Evolutionary conservation across 2,888 invertebrate genomes (phyloP).

Genomic region (Acleris holmiana): DNA sequence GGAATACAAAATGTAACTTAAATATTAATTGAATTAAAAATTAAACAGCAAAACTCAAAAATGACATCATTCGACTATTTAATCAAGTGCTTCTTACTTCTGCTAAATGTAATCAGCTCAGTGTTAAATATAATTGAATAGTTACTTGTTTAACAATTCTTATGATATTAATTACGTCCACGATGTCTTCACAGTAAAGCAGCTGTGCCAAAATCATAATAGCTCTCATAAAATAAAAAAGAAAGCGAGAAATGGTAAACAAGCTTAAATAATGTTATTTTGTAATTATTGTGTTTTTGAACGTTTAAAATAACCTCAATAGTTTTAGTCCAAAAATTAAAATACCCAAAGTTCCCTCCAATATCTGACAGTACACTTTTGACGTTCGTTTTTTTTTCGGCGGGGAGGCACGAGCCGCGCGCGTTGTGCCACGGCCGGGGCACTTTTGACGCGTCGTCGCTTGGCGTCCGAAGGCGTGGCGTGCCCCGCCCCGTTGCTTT

Average conservation of each 20-base stretch:
- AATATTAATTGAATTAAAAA: neutral
- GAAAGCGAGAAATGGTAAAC: neutral
- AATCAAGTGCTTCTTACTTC: conserved; percentile 2
- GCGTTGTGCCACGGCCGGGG: conserved; percentile 65
- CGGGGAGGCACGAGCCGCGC: conserved; percentile 58
- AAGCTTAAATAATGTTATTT: neutral
- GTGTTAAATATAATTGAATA: neutral
- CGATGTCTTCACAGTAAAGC: too few relatives aligned
- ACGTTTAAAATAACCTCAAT: neutral
- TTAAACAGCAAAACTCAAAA: conserved; percentile 5
- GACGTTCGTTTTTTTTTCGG: conserved; percentile 38
- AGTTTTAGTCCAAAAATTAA: conserved; percentile 5
- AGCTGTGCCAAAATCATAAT: too few relatives aligned
- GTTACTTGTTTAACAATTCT: neutral
- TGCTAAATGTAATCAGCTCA: neutral
- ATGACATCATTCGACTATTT: conserved; percentile 10
- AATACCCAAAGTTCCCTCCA: conserved; percentile 36
- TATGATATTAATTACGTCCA: too few relatives aligned
- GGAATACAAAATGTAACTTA: neutral
- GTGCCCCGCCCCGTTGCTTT: conserved; percentile 80
- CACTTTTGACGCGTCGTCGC: conserved; percentile 78
- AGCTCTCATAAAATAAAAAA: neutral
- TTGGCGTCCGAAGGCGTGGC: conserved; percentile 72
- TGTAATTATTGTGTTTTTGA: too few relatives aligned
- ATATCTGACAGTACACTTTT: conserved; percentile 33